phyloP scores from a whole-genome alignment of 2,113 vertebrate genomes.

The Pogona vitticeps region DNA sequence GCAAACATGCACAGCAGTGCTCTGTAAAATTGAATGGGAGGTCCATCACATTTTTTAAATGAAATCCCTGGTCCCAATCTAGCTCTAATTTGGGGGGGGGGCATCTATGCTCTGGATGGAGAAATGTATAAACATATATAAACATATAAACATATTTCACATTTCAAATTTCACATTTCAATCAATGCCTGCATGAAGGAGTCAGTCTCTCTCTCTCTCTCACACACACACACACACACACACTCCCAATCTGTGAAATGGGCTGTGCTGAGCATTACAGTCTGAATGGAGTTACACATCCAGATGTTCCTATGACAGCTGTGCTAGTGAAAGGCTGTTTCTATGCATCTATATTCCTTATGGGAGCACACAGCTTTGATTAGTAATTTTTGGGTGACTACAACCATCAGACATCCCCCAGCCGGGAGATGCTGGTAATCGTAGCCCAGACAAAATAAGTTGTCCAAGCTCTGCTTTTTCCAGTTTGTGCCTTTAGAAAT shows the following conservation, averaged over 20 bases:
- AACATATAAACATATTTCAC: too few species aligned
- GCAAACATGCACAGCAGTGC: not conserved
- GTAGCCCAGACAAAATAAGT: too few species aligned
- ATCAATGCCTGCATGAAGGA: too few species aligned
- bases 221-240: not conserved
- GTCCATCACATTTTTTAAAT: not conserved
- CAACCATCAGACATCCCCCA: too few species aligned
- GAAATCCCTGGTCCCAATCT: not conserved
- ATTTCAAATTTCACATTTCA: too few species aligned
- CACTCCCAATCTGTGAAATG: not conserved
- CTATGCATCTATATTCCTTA: not conserved
- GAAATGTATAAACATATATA: too few species aligned
- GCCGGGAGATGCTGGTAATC: too few species aligned
- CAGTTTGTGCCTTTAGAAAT: not conserved
- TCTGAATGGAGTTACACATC: not conserved
- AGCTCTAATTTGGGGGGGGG: not conserved
- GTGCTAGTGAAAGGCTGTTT: not conserved
- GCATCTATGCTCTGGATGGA: not conserved
- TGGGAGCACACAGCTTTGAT: not conserved
- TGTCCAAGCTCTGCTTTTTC: too few species aligned
- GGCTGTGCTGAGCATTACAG: not conserved
- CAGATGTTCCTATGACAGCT: not conserved
- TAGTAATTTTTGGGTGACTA: too few species aligned
- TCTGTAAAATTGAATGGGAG: not conserved
- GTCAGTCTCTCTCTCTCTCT: too few species aligned